Conservation (phyloP, 1,140 invertebrate species). For the Amphibalanus amphitrite region DNA sequence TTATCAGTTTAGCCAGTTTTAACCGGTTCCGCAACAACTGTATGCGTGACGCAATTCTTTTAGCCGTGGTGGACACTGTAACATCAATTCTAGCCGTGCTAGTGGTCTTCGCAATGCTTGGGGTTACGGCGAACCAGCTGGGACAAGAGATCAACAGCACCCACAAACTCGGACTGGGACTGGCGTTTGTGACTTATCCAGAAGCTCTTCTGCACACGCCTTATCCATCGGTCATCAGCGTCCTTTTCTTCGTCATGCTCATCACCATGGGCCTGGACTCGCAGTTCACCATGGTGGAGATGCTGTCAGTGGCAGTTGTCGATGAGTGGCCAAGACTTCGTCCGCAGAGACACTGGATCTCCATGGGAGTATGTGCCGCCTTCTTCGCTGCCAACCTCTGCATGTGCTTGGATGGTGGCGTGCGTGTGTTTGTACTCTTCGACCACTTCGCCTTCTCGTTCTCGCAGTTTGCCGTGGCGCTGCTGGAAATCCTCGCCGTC, state of each 20-base stretch:
- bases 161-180: conserved; percentile 37
- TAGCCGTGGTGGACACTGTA: conserved; percentile 63
- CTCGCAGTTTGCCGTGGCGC: conserved; percentile 88
- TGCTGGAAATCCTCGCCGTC: conserved; percentile 50
- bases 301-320: neutral
- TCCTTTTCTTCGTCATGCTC: conserved; percentile 80
- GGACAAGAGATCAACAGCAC: conserved; percentile 47
- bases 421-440: conserved; percentile 85
- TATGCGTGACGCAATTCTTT: conserved; percentile 59
- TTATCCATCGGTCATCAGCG: conserved; percentile 77
- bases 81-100: conserved; percentile 74
- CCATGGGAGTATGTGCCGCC: neutral
- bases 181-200: conserved; percentile 73
- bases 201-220: conserved; percentile 69
- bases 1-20: conserved; percentile 58
- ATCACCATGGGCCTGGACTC: conserved; percentile 57
- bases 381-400: neutral
- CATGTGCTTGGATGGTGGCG: conserved; percentile 49
- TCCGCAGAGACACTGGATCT: neutral
- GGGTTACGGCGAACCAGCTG: conserved; percentile 54
- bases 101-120: conserved; percentile 60
- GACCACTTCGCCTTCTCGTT: conserved; percentile 90
- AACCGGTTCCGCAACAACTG: conserved; percentile 51
- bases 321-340: neutral
- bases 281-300: conserved; percentile 39